Conservation (phyloP, 2,113 vertebrate species). For the Osmerus eperlanus region DNA sequence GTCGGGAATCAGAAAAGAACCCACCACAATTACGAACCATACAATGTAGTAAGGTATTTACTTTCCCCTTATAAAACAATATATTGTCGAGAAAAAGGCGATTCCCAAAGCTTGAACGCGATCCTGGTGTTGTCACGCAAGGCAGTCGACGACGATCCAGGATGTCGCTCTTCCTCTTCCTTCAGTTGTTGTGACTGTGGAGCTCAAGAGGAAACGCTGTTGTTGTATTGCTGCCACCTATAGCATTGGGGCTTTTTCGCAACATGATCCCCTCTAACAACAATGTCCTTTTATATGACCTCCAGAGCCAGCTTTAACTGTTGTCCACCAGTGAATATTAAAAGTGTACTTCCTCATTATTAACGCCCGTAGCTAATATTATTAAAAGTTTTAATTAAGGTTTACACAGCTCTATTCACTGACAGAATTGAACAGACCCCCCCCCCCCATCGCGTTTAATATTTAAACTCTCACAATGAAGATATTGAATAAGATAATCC, state of each 20-base stretch:
- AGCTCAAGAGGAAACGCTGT: constrained; percentile 49
- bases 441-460: neutral
- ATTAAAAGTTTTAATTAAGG: too few relatives aligned
- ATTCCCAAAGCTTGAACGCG: constrained; percentile 62
- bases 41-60: neutral
- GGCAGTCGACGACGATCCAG: constrained; percentile 68
- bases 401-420: neutral
- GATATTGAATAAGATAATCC: constrained; percentile 36
- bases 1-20: constrained; percentile 14
- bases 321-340: neutral
- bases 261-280: neutral
- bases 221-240: constrained; percentile 51
- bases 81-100: constrained; percentile 25
- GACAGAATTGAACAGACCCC: neutral
- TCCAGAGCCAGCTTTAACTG: neutral
- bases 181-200: constrained; percentile 66
- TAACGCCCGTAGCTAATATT: too few relatives aligned
- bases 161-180: constrained; percentile 72
- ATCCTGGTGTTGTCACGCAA: constrained; percentile 71
- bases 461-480: constrained; percentile 1
- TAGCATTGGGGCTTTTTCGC: constrained; percentile 42
- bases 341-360: too few relatives aligned
- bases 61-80: neutral
- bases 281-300: neutral
- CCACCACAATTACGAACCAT: neutral